Evolutionary conservation across 2,797 vertebrate genomes (phyloP), one percentile per base, ranked within the genome.

Genomic region (Galago senegalensis): DNA sequence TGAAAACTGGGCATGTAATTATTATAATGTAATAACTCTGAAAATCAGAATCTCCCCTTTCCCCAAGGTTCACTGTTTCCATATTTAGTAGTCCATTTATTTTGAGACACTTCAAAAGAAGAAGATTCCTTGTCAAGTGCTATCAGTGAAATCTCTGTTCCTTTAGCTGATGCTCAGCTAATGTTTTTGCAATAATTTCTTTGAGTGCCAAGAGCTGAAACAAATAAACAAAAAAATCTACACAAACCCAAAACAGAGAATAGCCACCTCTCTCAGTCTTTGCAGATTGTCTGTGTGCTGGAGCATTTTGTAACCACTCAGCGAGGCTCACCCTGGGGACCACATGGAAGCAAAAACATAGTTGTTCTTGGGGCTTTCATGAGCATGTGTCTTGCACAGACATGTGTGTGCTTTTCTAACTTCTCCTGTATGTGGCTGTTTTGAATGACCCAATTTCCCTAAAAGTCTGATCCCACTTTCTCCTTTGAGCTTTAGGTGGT

Each of bases 391-490:
- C 49, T 56, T 76, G 31, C 81, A 29, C 61, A 27, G 5, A 0
- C 56, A 94, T 31, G 46, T 5, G 60, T 16, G 37, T 77, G 43
- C 12, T 25, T 91, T 86, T 70, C 27, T 70, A 82, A 63, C 17
- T 69, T 76, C 5, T 7, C 46, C 25, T 75, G 1, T 29, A 25
- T 37, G 9, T 61, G 18, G 21, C 31, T 82, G 23, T 87, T 80
- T n/a, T 92, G 34, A 63, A 89, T 60, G 49, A 94, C 31, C 17
- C 61, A 34, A 69, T 80, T 94, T 85, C 34, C 40, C 63, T 23
- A 37, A 31, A 7, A 61, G 7, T 84, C 13, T 63, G 75, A 89
- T 27, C 49, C 25, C 23, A 31, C 9, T 9, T 67, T 79, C 27
- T 16, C 40, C 21, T 83, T 34, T 67, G 8, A 25, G n/a, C 29